phyloP scores from a whole-genome alignment of 2,797 vertebrate genomes.

The Pseudomugil gertrudae region DNA sequence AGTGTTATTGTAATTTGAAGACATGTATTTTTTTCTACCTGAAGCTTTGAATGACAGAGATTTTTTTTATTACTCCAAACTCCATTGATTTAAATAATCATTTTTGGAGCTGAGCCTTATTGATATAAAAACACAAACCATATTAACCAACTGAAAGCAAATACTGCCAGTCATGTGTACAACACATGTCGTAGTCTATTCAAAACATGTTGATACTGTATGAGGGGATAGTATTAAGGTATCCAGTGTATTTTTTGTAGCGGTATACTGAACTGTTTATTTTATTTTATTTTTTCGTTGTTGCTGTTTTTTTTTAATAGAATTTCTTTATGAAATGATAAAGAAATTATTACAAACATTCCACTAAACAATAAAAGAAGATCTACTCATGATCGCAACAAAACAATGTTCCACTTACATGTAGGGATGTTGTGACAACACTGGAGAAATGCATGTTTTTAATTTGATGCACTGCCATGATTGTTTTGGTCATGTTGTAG shows the following conservation, averaged over 20 bases:
- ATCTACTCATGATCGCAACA: slow-evolving; percentile 6
- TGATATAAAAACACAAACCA: not conserved
- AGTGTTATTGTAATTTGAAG: not conserved
- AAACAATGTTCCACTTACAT: not conserved
- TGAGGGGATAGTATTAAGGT: too few species aligned
- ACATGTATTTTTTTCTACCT: not conserved
- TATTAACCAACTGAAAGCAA: not conserved
- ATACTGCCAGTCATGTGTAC: not conserved
- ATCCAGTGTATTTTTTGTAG: too few species aligned
- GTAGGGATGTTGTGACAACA: slow-evolving; percentile 6
- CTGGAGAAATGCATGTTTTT: slow-evolving; percentile 37
- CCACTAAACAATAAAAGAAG: not conserved
- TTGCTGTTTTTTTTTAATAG: not conserved
- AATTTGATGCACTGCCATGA: slow-evolving; percentile 21
- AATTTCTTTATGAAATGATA: not conserved
- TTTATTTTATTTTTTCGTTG: not conserved
- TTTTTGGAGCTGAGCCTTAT: not conserved
- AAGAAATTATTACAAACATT: too few species aligned
- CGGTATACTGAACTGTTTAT: not conserved
- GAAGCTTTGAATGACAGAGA: not conserved
- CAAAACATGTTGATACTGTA: not conserved
- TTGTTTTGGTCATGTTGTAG: slow-evolving; percentile 11
- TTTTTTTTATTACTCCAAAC: not conserved
- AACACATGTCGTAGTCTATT: not conserved
- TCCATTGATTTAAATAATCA: too few species aligned